Evolutionary conservation across 2,113 vertebrate genomes (phyloP), one percentile per base, ranked within the genome.

Genomic region (Lampris incognitus): DNA sequence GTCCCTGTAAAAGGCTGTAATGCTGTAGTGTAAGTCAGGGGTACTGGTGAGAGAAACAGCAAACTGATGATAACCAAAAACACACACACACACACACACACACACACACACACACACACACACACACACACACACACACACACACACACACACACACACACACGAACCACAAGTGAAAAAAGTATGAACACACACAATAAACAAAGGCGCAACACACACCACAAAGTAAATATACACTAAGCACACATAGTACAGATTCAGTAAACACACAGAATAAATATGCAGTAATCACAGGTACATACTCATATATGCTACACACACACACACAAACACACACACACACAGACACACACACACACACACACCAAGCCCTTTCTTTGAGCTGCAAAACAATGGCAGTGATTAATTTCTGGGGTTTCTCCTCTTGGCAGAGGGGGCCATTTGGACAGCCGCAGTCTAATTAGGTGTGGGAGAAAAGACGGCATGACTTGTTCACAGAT

Each of bases 321-420:
- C 50, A 51, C 50, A 51, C 50, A 2, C 50, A 51, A 4, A 51
- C 50, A 51, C 50, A 4, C 50, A 51, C 6, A 7, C 50, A 51
- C 2, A 51, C 2, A 4, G 4, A 51, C 50, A 51, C 6, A 7
- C 50, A 51, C 50, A 51, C 50, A 4, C 50, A 7, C 50, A 7
- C 50, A 51, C 50, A 51, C 2, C 9, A 8, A 51, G 4, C 9
- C 50, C 9, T 11, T 10, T 11, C 9, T 11, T 10, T 11, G 13
- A 3, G 61, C 7, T 0, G 40, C 63, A 80, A 78, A 87, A 87
- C 83, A 85, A 87, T 83, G 52, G 83, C 81, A 77, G 58, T 88
- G 84, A 88, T 89, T 89, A 87, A 81, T 85, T 87, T 87, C 81
- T 82, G 81, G 78, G 78, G 86, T 87, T 87, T 81, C 78, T 52